Percentiles rank a stretch among this genome's conserved stretches.
phyloP scores from a whole-genome alignment of 1,140 invertebrate species.

The Anadara kagoshimensis region DNA sequence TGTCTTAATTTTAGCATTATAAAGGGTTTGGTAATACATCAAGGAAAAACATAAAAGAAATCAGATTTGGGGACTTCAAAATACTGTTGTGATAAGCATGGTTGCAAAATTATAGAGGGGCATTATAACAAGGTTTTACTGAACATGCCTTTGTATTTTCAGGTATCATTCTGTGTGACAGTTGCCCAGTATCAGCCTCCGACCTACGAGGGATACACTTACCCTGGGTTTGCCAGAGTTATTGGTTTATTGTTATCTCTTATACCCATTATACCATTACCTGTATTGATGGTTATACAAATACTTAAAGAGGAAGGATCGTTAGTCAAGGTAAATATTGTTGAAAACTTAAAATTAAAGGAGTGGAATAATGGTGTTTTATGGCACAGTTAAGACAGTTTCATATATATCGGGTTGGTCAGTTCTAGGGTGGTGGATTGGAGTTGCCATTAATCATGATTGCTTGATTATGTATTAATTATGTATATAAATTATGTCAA shows the following conservation, averaged over 20 bases:
- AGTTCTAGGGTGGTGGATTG: neutral
- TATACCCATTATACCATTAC: conserved; percentile 60
- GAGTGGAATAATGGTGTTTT: neutral
- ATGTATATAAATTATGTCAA: too few species aligned
- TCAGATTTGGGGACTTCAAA: too few species aligned
- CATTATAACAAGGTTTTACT: too few species aligned
- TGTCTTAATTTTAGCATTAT: too few species aligned
- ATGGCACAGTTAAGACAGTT: neutral
- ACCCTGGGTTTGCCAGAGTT: conserved; percentile 49
- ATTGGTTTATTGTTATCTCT: conserved; percentile 56
- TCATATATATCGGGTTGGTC: neutral
- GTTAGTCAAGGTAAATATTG: conserved; percentile 30
- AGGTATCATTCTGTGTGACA: conserved; percentile 84
- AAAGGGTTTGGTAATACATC: too few species aligned
- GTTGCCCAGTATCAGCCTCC: conserved; percentile 79
- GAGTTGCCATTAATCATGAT: too few species aligned
- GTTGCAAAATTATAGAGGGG: too few species aligned
- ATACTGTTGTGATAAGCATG: too few species aligned
- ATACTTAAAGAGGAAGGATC: conserved; percentile 31
- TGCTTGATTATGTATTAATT: too few species aligned
- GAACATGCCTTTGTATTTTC: conserved; percentile 63
- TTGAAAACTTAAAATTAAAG: neutral
- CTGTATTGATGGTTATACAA: conserved; percentile 49
- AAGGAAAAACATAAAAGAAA: too few species aligned
- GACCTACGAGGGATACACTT: conserved; percentile 55